These are phyloP conservation scores for Rhagonycha fulva DNA, from an alignment of 2,888 invertebrate genomes.

Conservation along the genomic window DNA sequence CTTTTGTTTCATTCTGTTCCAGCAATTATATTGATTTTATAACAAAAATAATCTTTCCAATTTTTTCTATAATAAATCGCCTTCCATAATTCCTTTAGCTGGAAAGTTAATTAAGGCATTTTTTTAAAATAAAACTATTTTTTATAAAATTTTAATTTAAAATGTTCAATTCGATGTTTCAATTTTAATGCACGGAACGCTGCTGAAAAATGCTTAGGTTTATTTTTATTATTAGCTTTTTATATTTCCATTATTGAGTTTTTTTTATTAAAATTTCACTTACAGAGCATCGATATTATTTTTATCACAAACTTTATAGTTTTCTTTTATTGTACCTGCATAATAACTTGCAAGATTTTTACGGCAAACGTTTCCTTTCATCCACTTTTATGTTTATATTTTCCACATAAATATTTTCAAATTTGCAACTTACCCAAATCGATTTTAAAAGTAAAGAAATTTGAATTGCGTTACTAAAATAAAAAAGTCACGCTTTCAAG, in stretches of 20 bases:
- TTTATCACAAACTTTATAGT: neutral
- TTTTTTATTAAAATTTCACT: neutral
- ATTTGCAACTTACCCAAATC: neutral
- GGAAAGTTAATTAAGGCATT: neutral
- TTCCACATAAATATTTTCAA: neutral
- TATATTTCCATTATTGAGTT: neutral
- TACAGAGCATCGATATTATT: neutral
- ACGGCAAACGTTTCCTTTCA: neutral
- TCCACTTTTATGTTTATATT: neutral
- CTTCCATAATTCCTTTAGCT: neutral
- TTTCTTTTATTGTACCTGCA: neutral
- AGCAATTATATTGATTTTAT: constrained; percentile 18
- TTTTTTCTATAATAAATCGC: neutral
- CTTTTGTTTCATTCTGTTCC: constrained; percentile 15
- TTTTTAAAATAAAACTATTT: neutral
- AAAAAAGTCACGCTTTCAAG: neutral
- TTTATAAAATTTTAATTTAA: neutral
- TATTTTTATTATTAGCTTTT: neutral
- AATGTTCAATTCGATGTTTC: neutral
- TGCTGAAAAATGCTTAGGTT: neutral
- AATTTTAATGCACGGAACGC: neutral
- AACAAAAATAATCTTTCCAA: constrained; percentile 1
- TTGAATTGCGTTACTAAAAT: neutral
- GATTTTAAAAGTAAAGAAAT: neutral
- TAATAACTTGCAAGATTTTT: neutral